Base-by-base conservation (phyloP, 2,888 invertebrate genomes). In the Chloroclystis v-ata region DNA sequence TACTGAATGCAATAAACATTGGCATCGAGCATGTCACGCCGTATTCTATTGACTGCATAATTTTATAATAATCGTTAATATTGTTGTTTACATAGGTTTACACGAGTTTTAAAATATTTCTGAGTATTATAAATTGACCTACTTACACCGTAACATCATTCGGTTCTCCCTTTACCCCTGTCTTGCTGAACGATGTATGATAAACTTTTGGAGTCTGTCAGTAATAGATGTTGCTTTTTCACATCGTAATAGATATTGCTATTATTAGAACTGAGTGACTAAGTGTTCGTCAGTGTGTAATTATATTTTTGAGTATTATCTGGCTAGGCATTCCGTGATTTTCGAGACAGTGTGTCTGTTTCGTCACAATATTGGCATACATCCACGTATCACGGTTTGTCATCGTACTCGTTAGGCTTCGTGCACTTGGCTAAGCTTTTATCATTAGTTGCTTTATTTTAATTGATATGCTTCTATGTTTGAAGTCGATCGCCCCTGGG, bases 321-420 rank as follows among this genome's bases (percentile, higher is more conserved):
- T n/a, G n/a, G n/a, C n/a, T 44, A 50, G 51, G 52, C 51, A 45
- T 45, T 42, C 46, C 56, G 62, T 75, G 77, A 77, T 75, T 45
- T 44, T 47, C 57, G 63, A 76, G 77, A 78, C 75, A 60, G 66
- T 63, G 50, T 70, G 76, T 71, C 75, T 69, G 60, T 65, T 65
- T 63, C 58, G 59, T 63, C 61, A 59, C 49, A 43, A 49, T 59
- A 60, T 75, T 75, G 78, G 74, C 73, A 72, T 67, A 49, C 57
- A 49, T 69, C 74, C 75, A 76, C 61, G 52, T 43, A 43, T 54
- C 47, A 51, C 46, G 46, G 49, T 52, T 54, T 61, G 55, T 57
- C 57, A 59, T 44, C 43, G 32, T 49, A 38, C 49, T 45, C 47
- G 32, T 38, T 45, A 39, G 24, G 29, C 33, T 24, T 12, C 13